phyloP scores from a whole-genome alignment of 30 jellyfish, hydroid and myxozoan species.

The Aurelia aurita region DNA sequence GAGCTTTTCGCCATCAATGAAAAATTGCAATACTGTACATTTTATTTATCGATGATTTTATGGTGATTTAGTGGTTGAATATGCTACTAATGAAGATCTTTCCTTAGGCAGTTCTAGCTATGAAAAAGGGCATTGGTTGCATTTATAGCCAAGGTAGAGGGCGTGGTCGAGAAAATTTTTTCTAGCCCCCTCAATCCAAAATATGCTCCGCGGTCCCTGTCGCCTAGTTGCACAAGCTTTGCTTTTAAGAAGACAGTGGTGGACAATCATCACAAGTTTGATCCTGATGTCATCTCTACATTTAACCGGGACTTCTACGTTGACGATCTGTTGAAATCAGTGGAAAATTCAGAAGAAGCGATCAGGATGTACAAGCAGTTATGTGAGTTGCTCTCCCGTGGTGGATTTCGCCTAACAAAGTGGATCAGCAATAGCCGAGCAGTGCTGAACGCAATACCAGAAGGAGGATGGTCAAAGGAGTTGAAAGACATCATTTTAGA shows the following conservation, averaged over 20 bases:
- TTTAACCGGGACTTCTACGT: conserved; percentile 45
- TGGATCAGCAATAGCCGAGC: conserved; percentile 20
- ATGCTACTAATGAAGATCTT: too few relatives aligned
- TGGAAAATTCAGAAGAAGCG: conserved; percentile 13
- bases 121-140: too few relatives aligned
- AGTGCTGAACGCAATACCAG: conserved; percentile 26
- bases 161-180: too few relatives aligned
- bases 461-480: conserved; percentile 23
- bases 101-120: too few relatives aligned
- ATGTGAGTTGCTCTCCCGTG: conserved; percentile 7
- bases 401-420: conserved; percentile 54
- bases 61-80: too few relatives aligned
- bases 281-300: conserved; percentile 3
- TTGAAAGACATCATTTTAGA: conserved; percentile 15
- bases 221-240: conserved; percentile 29
- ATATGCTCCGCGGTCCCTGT: too few relatives aligned
- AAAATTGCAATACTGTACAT: too few relatives aligned
- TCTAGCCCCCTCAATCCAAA: too few relatives aligned
- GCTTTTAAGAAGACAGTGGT: conserved; percentile 45
- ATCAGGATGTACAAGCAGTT: conserved; percentile 19
- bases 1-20: too few relatives aligned
- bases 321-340: conserved; percentile 43
- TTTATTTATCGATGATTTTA: too few relatives aligned
- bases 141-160: too few relatives aligned
- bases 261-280: conserved; percentile 27